Evolutionary conservation across 1,140 invertebrate genomes (phyloP), one percentile per base, ranked within the genome.

Genomic region (Drosophila nannoptera): DNA sequence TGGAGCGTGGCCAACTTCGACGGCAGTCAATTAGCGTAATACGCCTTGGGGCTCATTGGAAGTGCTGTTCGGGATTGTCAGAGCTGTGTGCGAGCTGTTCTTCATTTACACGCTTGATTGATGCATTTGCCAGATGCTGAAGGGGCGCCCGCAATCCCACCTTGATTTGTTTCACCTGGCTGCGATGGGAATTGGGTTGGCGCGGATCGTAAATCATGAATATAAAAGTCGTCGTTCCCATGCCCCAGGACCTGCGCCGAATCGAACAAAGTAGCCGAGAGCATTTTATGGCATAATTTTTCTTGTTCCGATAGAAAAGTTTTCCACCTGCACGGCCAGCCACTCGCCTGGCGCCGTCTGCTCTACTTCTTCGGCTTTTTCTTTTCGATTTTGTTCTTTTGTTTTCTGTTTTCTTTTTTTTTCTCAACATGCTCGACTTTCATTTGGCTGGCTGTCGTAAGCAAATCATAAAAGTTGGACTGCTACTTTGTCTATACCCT

Each of bases 151-250:
- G 31, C 45, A 32, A 36, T 12, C 49, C 52, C 53, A 71, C 68
- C 61, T 75, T 78, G 76, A 78, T 75, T 78, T 75, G 60, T 67
- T 73, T 73, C 65, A 73, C 64, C 72, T 78, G 73, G 61, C 75
- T 78, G 42, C 40, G 32, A 2, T 14, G 80, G 80, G 80, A 83
- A 70, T 84, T 70, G 49, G 9, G 69, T 50, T 29, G 45, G 46
- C 42, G 58, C 75, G 35, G 22, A 74, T 83, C 80, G 80, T 83
- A 83, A 83, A 83, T 83, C 80, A 84, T 84, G 62, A 80, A 78
- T 73, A 68, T 78, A 50, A 75, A 78, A 76, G 64, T 84, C 65
- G 52, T 55, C 31, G 53, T 64, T 56, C 16, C 8, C 35, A 11
- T 35, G 55, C 42, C 36, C 14, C 7, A 31, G 22, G 22, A 60